These are phyloP conservation scores for Nasonia vitripennis DNA, from an alignment of 1,140 invertebrate genomes.

Conservation along the genomic window DNA sequence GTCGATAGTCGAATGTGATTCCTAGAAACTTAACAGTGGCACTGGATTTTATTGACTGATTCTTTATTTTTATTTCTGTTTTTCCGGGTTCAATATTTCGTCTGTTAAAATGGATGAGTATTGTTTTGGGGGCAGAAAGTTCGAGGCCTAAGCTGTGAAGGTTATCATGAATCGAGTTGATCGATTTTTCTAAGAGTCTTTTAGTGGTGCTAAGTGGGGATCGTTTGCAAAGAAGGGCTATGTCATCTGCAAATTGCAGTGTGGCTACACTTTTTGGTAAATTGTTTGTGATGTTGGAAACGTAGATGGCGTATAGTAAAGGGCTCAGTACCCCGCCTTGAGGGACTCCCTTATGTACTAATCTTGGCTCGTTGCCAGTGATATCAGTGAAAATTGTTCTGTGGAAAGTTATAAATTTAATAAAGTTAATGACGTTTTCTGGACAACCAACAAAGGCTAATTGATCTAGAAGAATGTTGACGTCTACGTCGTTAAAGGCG, in stretches of 20 bases:
- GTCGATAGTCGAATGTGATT: not conserved
- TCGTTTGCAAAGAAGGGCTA: not conserved
- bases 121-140: not conserved
- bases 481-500: no score
- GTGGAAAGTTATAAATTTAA: no score
- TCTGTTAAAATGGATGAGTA: not conserved
- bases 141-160: not conserved
- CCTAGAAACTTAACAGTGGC: not conserved
- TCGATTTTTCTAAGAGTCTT: not conserved
- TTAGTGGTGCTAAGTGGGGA: not conserved
- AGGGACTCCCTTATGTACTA: not conserved
- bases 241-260: not conserved
- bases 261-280: no score
- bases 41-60: not conserved
- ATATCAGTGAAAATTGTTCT: no score
- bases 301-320: no score
- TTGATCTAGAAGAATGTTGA: no score
- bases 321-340: not conserved
- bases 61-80: not conserved
- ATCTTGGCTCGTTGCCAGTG: not conserved
- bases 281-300: no score
- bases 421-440: no score
- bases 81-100: not conserved
- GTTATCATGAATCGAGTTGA: not conserved
- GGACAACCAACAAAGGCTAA: no score